These are phyloP conservation scores for Herpailurus yagouaroundi DNA, from an alignment of 2,113 vertebrate species.

Conservation along the genomic window DNA sequence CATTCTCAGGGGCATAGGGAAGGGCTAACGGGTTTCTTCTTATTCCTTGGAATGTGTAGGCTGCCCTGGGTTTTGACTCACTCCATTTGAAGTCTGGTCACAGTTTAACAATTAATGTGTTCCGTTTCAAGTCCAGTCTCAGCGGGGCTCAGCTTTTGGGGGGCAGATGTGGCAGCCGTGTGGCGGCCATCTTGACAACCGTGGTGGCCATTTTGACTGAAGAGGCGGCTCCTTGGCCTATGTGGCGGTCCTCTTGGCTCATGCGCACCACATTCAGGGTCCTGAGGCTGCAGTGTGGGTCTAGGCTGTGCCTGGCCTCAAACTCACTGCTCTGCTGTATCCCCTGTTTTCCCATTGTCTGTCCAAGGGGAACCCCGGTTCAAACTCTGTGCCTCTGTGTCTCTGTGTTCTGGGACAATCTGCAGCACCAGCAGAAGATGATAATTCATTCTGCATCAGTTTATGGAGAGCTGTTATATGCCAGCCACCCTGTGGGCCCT, in stretches of 20 bases:
- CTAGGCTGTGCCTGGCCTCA: background rate
- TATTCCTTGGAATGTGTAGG: background rate
- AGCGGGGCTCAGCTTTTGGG: background rate
- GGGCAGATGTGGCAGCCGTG: background rate
- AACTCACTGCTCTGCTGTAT: fast-evolving
- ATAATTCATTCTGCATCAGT: background rate
- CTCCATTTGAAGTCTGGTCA: background rate
- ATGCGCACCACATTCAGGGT: background rate
- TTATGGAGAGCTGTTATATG: background rate
- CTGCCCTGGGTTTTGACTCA: background rate
- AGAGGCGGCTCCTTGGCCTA: background rate
- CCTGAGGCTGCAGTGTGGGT: background rate
- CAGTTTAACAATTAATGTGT: background rate
- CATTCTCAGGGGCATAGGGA: slow-evolving; percentile 15
- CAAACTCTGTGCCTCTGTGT: background rate
- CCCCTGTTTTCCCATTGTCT: background rate
- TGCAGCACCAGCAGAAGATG: background rate
- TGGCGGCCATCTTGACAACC: background rate
- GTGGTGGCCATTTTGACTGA: background rate
- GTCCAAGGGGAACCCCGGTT: background rate
- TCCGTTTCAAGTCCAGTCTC: background rate
- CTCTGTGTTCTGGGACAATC: background rate
- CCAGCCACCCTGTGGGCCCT: too few relatives aligned
- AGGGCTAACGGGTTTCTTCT: background rate
- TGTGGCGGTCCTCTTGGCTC: background rate